Base-by-base conservation (phyloP, 2,113 vertebrate genomes). In the Eupsittula cactorum region DNA sequence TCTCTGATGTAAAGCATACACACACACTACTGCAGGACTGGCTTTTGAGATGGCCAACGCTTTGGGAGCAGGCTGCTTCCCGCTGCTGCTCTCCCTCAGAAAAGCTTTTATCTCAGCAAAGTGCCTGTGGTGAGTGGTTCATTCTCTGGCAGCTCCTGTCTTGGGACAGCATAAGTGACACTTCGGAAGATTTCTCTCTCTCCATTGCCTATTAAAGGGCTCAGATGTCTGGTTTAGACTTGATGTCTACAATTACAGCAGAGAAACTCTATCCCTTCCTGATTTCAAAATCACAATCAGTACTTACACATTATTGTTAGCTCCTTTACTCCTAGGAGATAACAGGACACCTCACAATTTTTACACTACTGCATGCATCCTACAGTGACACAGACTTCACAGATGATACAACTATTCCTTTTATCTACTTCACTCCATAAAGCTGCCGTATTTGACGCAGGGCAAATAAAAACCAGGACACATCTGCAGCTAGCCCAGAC, bases 61-160 rank as follows among this genome's bases (percentile, higher is more conserved):
- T 62, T 33, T 16, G 76, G 87, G 35, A 41, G 6, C 69, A 57
- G 53, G 8, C 2, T 5, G 21, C 8, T 65, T 11, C 69, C 70
- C n/a, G 4, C 41, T 6, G 8, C 2, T 23, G 44, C 44, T 25
- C 57, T 35, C 55, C 44, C 69, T 49, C 68, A 6, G 29, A 35
- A 59, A 33, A 28, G 35, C 24, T 11, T 0, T 10, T 59, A 39
- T 64, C 13, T 41, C 37, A 53, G 4, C 16, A 2, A 1, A 29
- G 77, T 1, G 14, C 81, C 84, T n/a, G 23, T 4, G 0, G 20
- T 0, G 2, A 37, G 35, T 0, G 49, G 78, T 35, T 33, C 79
- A 4, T 15, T 63, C 86, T 55, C 47, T 20, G 62, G 74, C 69
- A 15, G 33, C 3, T 49, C 53, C 47, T 1, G 6, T 24, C 59